Conservation (phyloP, 2,113 vertebrate genomes). For the Solenodon paradoxus region DNA sequence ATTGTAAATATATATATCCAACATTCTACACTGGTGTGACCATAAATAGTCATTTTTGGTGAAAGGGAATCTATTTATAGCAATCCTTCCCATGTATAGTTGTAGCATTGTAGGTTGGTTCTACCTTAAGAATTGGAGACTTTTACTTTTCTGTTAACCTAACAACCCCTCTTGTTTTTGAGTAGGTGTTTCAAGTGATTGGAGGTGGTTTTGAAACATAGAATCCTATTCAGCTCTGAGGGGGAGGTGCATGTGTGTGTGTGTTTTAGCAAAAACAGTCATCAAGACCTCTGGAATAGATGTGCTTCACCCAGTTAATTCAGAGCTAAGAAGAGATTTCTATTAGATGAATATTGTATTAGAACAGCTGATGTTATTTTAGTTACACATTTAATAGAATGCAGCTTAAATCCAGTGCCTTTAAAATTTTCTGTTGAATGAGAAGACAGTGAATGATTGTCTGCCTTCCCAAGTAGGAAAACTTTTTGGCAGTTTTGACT, state of each 20-base stretch:
- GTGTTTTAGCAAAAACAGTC: neutral
- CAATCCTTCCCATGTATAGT: neutral
- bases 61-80: neutral
- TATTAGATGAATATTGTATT: neutral
- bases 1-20: neutral
- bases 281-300: neutral
- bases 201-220: neutral
- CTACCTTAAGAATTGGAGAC: neutral
- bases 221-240: neutral
- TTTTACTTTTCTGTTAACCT: neutral
- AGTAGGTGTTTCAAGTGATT: neutral
- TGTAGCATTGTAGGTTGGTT: neutral
- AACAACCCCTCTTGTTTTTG: neutral
- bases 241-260: neutral
- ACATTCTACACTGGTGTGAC: neutral
- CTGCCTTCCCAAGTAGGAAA: neutral
- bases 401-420: neutral
- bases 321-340: neutral
- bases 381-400: constrained; percentile 10
- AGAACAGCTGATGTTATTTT: neutral
- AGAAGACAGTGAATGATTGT: neutral
- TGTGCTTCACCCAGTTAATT: neutral
- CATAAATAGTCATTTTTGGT: neutral
- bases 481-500: neutral
- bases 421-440: neutral